Evolutionary conservation across 1,140 invertebrate species (phyloP).

Genomic region (Eufriesea mexicana): DNA sequence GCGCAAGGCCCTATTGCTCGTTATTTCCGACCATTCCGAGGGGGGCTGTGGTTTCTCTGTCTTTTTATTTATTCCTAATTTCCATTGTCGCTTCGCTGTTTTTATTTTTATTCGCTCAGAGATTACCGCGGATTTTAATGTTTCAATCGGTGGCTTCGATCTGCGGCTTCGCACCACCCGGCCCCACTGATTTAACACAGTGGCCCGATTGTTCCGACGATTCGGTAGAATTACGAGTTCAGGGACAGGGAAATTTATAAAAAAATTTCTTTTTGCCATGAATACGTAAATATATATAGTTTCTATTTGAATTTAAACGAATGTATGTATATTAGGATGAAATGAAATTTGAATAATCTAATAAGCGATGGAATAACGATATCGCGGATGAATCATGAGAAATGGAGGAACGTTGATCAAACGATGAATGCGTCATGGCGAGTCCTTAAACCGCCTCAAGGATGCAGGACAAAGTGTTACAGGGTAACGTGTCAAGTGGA

Average conservation of each 20-base stretch:
- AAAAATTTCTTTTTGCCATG: too few species aligned
- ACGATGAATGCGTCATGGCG: slow-evolving; percentile 29
- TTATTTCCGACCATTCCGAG: background rate
- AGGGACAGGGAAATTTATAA: too few species aligned
- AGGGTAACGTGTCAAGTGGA: slow-evolving; percentile 36
- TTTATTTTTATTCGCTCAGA: background rate
- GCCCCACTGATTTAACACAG: background rate
- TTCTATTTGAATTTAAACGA: too few species aligned
- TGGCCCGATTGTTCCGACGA: background rate
- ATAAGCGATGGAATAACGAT: too few species aligned
- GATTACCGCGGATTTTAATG: background rate
- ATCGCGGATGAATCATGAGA: background rate
- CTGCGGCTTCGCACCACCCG: background rate
- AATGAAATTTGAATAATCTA: too few species aligned
- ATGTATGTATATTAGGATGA: too few species aligned
- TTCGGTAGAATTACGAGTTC: too few species aligned
- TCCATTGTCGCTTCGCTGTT: background rate
- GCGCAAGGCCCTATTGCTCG: background rate
- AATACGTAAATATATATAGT: too few species aligned
- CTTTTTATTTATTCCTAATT: background rate
- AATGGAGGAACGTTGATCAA: background rate
- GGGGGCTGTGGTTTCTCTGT: too few species aligned
- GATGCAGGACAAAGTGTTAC: slow-evolving; percentile 60
- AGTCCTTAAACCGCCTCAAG: slow-evolving; percentile 44
- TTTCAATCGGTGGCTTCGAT: background rate